These are phyloP conservation scores for Varroa destructor DNA, from an alignment of 1,140 invertebrate genomes.

Conservation along the genomic window DNA sequence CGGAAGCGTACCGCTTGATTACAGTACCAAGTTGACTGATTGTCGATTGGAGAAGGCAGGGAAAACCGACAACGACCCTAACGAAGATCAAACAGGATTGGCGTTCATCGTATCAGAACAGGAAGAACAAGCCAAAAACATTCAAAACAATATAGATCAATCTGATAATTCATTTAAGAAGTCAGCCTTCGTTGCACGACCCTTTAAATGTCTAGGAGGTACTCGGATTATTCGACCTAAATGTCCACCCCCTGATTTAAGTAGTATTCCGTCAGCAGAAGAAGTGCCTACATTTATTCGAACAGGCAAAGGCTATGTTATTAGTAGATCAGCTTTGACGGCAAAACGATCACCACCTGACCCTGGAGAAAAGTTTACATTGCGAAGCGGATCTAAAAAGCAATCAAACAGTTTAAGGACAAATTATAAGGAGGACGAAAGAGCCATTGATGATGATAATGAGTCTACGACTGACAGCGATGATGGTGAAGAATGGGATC, in stretches of 20 bases:
- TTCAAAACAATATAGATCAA: not conserved
- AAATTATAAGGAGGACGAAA: constrained; percentile 23
- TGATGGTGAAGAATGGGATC: constrained; percentile 43
- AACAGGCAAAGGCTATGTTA: constrained; percentile 5
- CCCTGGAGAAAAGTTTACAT: constrained; percentile 30
- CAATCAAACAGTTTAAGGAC: constrained; percentile 34
- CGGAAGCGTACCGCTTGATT: constrained; percentile 45
- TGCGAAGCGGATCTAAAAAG: constrained; percentile 34
- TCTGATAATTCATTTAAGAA: not conserved
- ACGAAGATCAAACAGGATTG: not conserved
- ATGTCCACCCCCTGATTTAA: not conserved
- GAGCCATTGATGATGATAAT: constrained; percentile 1
- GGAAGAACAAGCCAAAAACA: not conserved
- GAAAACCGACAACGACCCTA: not conserved
- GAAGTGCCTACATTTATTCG: constrained; percentile 1
- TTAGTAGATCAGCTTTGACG: not conserved
- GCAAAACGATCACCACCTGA: not conserved
- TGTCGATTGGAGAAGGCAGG: not conserved
- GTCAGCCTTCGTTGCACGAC: not conserved
- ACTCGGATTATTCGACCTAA: not conserved
- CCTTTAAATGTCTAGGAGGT: no score
- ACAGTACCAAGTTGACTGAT: constrained; percentile 35
- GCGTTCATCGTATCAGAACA: not conserved
- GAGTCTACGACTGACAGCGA: constrained; percentile 36
- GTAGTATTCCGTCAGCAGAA: constrained; percentile 5